Percentiles rank a stretch among this genome's conserved stretches.
phyloP scores from a whole-genome alignment of 2,888 invertebrate species.

The Polyommatus iphigenia region DNA sequence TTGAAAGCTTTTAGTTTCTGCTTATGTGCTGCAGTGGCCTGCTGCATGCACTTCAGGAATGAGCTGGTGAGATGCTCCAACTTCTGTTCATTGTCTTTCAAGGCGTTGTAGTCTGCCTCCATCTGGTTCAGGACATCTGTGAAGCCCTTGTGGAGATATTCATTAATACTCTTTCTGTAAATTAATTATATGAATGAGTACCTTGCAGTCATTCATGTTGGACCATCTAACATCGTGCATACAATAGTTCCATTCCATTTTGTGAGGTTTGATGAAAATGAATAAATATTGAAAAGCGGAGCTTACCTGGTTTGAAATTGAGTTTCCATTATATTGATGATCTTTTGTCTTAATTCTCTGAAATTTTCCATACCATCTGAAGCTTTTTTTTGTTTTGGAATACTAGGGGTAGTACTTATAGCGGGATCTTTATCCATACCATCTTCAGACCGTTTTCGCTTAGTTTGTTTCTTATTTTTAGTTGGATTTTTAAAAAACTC shows the following conservation, averaged over 20 bases:
- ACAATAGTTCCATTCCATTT: background rate
- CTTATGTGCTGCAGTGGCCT: slow-evolving; percentile 59
- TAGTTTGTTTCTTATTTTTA: slow-evolving; percentile 53
- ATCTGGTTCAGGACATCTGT: slow-evolving; percentile 54
- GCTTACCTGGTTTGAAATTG: slow-evolving; percentile 61
- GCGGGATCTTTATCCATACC: slow-evolving; percentile 52
- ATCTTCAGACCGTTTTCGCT: slow-evolving; percentile 48
- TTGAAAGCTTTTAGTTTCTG: slow-evolving; percentile 59
- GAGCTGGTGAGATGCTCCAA: slow-evolving; percentile 60
- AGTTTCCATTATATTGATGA: slow-evolving; percentile 56
- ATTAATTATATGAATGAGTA: slow-evolving; percentile 12
- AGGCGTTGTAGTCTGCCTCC: slow-evolving; percentile 58
- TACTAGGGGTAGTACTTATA: slow-evolving; percentile 49
- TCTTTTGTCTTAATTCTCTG: slow-evolving; percentile 59
- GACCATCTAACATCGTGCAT: background rate
- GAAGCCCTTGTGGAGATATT: slow-evolving; percentile 54
- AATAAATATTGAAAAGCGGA: background rate
- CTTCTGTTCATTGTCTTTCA: slow-evolving; percentile 69
- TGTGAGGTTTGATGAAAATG: background rate
- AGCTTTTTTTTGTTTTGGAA: slow-evolving; percentile 56
- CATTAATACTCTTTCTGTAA: slow-evolving; percentile 60
- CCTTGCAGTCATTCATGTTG: background rate
- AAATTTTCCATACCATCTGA: slow-evolving; percentile 50
- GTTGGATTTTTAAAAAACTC: slow-evolving; percentile 38
- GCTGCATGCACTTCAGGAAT: slow-evolving; percentile 63